Conservation (phyloP, 2,888 invertebrate species). For the Stegana nigrithorax region DNA sequence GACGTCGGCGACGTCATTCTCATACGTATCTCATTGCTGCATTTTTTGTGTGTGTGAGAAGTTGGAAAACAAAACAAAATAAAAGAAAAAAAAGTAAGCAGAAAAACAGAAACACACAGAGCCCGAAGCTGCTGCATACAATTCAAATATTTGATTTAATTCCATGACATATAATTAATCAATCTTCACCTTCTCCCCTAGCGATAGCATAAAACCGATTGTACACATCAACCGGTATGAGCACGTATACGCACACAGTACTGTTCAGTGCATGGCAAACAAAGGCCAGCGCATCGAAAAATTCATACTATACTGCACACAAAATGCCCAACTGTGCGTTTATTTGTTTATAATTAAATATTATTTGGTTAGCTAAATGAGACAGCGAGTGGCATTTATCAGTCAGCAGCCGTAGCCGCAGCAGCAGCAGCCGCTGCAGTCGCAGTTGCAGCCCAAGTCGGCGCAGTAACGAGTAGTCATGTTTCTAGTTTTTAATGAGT, state of each 20-base stretch:
- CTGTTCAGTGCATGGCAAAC: too few relatives aligned
- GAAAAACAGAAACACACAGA: constrained; percentile 10
- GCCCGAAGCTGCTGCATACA: constrained; percentile 35
- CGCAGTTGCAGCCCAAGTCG: background rate
- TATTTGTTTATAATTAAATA: constrained; percentile 61
- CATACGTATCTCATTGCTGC: too few relatives aligned
- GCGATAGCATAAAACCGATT: constrained; percentile 17
- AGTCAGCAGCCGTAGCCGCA: constrained; percentile 36
- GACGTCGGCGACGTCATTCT: background rate
- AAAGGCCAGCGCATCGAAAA: background rate
- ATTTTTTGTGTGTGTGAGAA: background rate
- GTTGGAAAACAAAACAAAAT: background rate
- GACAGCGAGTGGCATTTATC: constrained; percentile 57
- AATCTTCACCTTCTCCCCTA: constrained; percentile 51
- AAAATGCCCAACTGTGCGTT: constrained; percentile 32
- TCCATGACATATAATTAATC: constrained; percentile 60
- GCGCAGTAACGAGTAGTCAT: background rate
- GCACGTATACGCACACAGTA: too few relatives aligned
- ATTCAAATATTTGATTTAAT: constrained; percentile 60
- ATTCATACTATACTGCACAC: too few relatives aligned
- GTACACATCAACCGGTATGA: too few relatives aligned
- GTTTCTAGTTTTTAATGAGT: constrained; percentile 48
- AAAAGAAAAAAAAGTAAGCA: constrained; percentile 4
- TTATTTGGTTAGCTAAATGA: constrained; percentile 57
- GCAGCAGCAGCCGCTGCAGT: background rate